A percentile compares a stretch with the other conserved stretches of the same genome.
Conservation (phyloP, 2,113 vertebrate genomes). For the Pseudorhombus dupliciocellatus region DNA sequence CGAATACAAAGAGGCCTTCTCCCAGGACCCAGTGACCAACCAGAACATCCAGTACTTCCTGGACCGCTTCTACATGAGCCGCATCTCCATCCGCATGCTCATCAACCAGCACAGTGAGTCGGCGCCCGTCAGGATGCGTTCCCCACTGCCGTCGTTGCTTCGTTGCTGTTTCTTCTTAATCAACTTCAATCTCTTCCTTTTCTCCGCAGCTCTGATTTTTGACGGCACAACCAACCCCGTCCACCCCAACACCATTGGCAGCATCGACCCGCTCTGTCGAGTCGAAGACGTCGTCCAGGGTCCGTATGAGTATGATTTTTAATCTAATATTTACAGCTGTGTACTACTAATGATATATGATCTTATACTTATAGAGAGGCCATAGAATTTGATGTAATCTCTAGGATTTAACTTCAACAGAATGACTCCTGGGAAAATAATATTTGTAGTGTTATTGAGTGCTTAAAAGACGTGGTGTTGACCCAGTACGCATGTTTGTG, state of each 20-base stretch:
- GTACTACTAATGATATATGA: too few species aligned
- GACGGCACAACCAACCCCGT: slow-evolving; percentile 90
- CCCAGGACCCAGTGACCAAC: slow-evolving; percentile 88
- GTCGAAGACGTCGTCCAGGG: slow-evolving; percentile 89
- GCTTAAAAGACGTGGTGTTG: too few species aligned
- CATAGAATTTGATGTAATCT: too few species aligned
- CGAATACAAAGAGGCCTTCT: slow-evolving; percentile 91
- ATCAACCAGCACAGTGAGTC: slow-evolving; percentile 94
- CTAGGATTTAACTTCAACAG: too few species aligned
- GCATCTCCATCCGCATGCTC: slow-evolving; percentile 97
- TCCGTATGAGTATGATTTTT: slow-evolving; percentile 53
- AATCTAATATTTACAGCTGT: too few species aligned
- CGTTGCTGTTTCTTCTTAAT: background rate
- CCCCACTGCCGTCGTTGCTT: background rate
- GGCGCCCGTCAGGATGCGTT: background rate
- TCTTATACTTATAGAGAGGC: too few species aligned
- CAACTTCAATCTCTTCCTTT: too few species aligned
- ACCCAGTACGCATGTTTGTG: too few species aligned
- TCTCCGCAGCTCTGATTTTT: slow-evolving; percentile 86
- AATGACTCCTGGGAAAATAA: too few species aligned
- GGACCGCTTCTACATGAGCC: slow-evolving; percentile 96
- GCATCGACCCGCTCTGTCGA: slow-evolving; percentile 90
- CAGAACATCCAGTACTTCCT: slow-evolving; percentile 97
- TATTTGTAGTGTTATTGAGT: too few species aligned
- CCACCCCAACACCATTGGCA: slow-evolving; percentile 92